Evolutionary conservation across 1,140 invertebrate species (phyloP).

Genomic region (Sitobion miscanthi): DNA sequence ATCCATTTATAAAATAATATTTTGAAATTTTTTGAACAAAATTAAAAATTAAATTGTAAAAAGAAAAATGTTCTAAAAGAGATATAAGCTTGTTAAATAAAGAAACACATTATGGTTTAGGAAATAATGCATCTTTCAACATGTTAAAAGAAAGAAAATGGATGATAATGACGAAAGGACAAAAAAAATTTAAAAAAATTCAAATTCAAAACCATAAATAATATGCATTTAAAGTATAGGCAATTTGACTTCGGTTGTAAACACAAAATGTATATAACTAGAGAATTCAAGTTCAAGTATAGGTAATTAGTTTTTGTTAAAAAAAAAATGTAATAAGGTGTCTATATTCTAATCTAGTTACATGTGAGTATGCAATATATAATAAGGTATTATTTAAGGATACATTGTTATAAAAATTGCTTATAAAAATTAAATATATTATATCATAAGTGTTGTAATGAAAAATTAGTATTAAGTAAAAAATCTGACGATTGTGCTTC

Average conservation of each 20-base stretch:
- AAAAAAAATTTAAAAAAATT: not conserved
- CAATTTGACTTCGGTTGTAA: not conserved
- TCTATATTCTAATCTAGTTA: not conserved
- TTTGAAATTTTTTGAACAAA: constrained; percentile 31
- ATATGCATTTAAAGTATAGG: not conserved
- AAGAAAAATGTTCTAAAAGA: not conserved
- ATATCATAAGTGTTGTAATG: too few species aligned
- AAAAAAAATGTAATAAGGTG: not conserved
- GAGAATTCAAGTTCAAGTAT: not conserved
- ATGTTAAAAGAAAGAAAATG: not conserved
- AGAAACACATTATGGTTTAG: not conserved
- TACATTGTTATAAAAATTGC: not conserved
- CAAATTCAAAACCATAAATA: not conserved
- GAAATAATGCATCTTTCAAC: not conserved
- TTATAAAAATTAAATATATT: not conserved
- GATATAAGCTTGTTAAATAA: constrained; percentile 34
- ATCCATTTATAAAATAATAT: constrained; percentile 24
- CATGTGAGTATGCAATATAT: not conserved
- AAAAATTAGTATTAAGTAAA: too few species aligned
- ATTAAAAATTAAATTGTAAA: constrained; percentile 8
- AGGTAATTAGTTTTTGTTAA: not conserved
- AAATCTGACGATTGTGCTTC: too few species aligned
- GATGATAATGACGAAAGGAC: too few species aligned
- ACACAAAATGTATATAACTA: not conserved
- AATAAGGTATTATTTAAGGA: not conserved